Conservation (phyloP, 1,140 invertebrate genomes). For the Epicauta chinensis region DNA sequence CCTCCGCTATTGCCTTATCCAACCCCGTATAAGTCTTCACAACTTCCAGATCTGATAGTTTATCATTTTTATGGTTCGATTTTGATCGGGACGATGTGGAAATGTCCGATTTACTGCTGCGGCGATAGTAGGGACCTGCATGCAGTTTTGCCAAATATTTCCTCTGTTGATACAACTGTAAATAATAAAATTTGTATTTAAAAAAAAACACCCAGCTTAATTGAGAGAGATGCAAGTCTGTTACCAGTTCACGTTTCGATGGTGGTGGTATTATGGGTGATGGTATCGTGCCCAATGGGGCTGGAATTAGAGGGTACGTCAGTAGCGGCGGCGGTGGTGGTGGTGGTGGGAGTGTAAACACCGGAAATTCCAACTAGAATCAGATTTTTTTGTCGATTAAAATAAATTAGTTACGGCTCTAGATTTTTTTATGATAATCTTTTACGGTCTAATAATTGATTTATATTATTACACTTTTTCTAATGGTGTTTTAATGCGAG, state of each 20-base stretch:
- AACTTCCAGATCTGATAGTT: conserved; percentile 48
- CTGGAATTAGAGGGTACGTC: conserved; percentile 36
- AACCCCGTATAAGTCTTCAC: conserved; percentile 55
- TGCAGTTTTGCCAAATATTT: neutral
- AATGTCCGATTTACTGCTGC: neutral
- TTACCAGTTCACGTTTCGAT: conserved; percentile 21
- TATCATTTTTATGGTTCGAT: conserved; percentile 28
- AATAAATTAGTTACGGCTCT: too few species aligned
- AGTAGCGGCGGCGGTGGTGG: conserved; percentile 21
- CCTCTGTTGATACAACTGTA: neutral
- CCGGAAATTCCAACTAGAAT: neutral
- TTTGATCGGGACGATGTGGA: conserved; percentile 18
- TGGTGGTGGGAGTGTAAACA: conserved; percentile 22
- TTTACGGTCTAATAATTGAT: too few species aligned
- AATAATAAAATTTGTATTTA: too few species aligned
- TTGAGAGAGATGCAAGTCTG: neutral
- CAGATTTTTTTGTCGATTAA: too few species aligned
- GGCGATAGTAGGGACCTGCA: too few species aligned
- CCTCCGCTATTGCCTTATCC: conserved; percentile 56
- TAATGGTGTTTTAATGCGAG: too few species aligned
- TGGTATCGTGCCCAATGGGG: conserved; percentile 36
- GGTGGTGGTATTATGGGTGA: conserved; percentile 35
- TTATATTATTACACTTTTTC: too few species aligned
- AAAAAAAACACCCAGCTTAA: too few species aligned
- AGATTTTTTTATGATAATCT: too few species aligned